Evolutionary conservation across 2,888 invertebrate genomes (phyloP).

Genomic region (Ectemnius cavifrons): DNA sequence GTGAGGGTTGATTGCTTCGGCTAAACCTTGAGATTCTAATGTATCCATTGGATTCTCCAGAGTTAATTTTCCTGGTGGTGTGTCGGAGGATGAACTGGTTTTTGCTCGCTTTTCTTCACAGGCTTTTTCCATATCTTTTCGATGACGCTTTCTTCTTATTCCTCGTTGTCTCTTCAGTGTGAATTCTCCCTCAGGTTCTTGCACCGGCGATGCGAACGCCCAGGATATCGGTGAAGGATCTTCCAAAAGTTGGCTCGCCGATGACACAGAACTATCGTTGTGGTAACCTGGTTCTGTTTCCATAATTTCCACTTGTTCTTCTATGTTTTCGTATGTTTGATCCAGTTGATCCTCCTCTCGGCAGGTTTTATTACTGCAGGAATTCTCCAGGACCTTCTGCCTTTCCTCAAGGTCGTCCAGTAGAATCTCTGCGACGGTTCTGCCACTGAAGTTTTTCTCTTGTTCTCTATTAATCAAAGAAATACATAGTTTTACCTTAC

Average conservation of each 20-base stretch:
- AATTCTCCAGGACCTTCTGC: constrained; percentile 59
- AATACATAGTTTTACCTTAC: background rate
- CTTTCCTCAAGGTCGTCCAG: constrained; percentile 69
- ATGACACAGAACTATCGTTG: constrained; percentile 75
- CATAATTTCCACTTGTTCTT: constrained; percentile 46
- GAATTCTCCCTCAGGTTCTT: constrained; percentile 72
- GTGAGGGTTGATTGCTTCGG: constrained; percentile 73
- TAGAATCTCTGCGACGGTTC: constrained; percentile 72
- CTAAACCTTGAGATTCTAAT: constrained; percentile 10
- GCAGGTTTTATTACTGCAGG: constrained; percentile 12
- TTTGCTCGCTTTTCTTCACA: constrained; percentile 65
- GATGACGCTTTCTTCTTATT: constrained; percentile 72
- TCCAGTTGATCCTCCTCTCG: constrained; percentile 54
- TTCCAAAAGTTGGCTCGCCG: constrained; percentile 75
- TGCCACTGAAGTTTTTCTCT: constrained; percentile 62
- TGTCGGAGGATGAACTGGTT: constrained; percentile 63
- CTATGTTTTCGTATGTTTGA: constrained; percentile 64
- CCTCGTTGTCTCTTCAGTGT: constrained; percentile 73
- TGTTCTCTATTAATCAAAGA: constrained; percentile 64
- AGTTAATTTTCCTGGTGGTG: constrained; percentile 45
- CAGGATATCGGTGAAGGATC: constrained; percentile 75
- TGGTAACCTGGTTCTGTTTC: constrained; percentile 57
- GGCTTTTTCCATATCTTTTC: constrained; percentile 57
- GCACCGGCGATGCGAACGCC: constrained; percentile 71
- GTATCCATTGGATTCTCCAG: constrained; percentile 14